Evolutionary conservation across 2,888 invertebrate species (phyloP), one percentile per base, ranked within the genome.

Genomic region (Pammene fasciana): DNA sequence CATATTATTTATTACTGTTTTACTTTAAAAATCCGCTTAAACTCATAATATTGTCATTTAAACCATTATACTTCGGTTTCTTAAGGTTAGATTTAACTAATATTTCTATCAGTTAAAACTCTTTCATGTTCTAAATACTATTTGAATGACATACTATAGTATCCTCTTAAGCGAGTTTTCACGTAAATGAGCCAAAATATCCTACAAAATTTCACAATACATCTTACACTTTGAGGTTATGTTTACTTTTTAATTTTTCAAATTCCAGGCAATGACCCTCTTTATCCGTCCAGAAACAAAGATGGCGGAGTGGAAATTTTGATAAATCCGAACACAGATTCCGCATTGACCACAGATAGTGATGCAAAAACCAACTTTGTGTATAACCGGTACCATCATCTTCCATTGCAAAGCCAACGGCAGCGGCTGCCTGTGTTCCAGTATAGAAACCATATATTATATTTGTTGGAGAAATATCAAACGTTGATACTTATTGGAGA

Each of bases 401-500:
- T 98, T 70, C 96, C 97, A 0, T 91, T 99, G 70, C 95, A 96
- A 73, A 94, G 96, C 61, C 98, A 99, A 86, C 92, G 98, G 45
- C 96, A 97, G 80, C 94, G 95, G 79, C 89, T 99, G 67, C 99
- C 99, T 0, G 97, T 99, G 73, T 97, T 96, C 82, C 96, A 96
- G 84, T 95, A 96, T 77, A 94, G 96, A 70, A 96, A 95, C 82
- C 97, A 99, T 78, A 97, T 99, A 64, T 90, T 99, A 62, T 99
- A 98, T 70, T 86, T 90, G 55, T 87, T 99, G 78, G 98, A 99
- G 86, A 96, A 96, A 74, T 96, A 96, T 88, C 98, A 99, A 86
- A 97, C 97, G 0, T 89, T 99, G 56, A 95, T 99, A 64, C 89
- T 97, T 67, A 95, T 97, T 52, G 99, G 99, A 2, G 99, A 99